These are phyloP conservation scores for Knipowitschia caucasica DNA, from an alignment of 2,797 vertebrate genomes.

Conservation along the genomic window DNA sequence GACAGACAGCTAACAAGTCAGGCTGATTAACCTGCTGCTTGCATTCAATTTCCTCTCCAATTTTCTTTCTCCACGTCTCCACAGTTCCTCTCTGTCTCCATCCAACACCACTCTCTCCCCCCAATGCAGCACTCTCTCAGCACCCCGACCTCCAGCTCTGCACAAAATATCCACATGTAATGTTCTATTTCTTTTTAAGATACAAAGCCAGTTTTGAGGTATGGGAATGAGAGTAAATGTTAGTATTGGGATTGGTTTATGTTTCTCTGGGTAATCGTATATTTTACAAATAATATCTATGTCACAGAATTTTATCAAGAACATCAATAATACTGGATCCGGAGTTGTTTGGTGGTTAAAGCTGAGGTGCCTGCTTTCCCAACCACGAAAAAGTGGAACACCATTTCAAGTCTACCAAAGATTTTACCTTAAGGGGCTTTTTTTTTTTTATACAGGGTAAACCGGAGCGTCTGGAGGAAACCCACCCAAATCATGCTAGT, in stretches of 20 bases:
- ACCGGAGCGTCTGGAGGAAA: too few species aligned
- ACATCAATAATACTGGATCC: too few species aligned
- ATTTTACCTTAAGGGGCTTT: too few species aligned
- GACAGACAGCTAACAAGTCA: slow-evolving; percentile 46
- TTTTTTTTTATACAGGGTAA: too few species aligned
- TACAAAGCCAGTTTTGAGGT: slow-evolving; percentile 34
- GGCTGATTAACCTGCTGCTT: slow-evolving; percentile 47
- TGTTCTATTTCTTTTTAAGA: slow-evolving; percentile 44
- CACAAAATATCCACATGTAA: slow-evolving; percentile 35
- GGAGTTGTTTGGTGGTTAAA: too few species aligned
- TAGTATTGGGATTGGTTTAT: slow-evolving; percentile 39
- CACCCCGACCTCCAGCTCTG: slow-evolving; percentile 33
- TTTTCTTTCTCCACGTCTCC: slow-evolving; percentile 28
- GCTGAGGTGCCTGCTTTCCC: too few species aligned
- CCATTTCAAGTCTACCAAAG: too few species aligned
- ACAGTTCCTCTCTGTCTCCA: slow-evolving; percentile 15
- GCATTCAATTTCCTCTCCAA: slow-evolving; percentile 47
- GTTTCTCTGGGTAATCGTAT: neutral
- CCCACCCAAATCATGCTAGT: too few species aligned
- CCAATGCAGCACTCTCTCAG: slow-evolving; percentile 24
- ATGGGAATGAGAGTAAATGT: slow-evolving; percentile 44
- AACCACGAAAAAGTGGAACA: too few species aligned
- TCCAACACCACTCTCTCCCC: slow-evolving; percentile 25
- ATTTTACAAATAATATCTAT: neutral
- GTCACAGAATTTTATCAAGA: neutral